Conservation (phyloP, 2,888 invertebrate species). For the Lacanobia oleracea region DNA sequence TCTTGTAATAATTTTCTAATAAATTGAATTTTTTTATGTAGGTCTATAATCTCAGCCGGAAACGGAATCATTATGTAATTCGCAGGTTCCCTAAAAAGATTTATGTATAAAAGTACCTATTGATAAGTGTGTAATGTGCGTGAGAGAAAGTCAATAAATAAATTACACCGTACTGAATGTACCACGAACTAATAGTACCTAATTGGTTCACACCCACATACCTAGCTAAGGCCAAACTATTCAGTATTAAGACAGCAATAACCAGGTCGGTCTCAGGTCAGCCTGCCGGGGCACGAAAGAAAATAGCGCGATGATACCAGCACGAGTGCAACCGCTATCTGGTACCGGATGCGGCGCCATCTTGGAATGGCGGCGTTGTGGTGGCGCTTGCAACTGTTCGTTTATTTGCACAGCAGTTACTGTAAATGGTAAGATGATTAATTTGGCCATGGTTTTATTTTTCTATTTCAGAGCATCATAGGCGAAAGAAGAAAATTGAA, state of each 20-base stretch:
- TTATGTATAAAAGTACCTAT: too few species aligned
- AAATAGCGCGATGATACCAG: constrained; percentile 49
- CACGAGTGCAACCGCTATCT: constrained; percentile 27
- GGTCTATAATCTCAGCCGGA: too few species aligned
- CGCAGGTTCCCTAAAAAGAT: too few species aligned
- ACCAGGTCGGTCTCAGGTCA: constrained; percentile 46
- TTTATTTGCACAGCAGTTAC: background rate
- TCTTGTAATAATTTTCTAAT: too few species aligned
- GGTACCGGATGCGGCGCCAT: constrained; percentile 42
- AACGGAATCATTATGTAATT: too few species aligned
- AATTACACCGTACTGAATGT: too few species aligned
- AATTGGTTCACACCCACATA: constrained; percentile 18
- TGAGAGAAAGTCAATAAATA: too few species aligned
- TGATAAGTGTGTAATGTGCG: too few species aligned
- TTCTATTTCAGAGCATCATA: too few species aligned
- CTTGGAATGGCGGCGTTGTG: constrained; percentile 4
- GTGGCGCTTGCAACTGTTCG: constrained; percentile 8
- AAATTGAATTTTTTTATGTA: too few species aligned
- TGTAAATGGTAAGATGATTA: background rate
- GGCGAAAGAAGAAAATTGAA: too few species aligned
- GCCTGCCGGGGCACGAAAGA: constrained; percentile 34
- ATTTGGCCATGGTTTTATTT: background rate
- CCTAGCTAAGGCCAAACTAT: constrained; percentile 34
- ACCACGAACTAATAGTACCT: background rate
- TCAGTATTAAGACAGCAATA: constrained; percentile 32